Evolutionary conservation across 2,888 invertebrate genomes (phyloP).

Genomic region (Bugula neritina): DNA sequence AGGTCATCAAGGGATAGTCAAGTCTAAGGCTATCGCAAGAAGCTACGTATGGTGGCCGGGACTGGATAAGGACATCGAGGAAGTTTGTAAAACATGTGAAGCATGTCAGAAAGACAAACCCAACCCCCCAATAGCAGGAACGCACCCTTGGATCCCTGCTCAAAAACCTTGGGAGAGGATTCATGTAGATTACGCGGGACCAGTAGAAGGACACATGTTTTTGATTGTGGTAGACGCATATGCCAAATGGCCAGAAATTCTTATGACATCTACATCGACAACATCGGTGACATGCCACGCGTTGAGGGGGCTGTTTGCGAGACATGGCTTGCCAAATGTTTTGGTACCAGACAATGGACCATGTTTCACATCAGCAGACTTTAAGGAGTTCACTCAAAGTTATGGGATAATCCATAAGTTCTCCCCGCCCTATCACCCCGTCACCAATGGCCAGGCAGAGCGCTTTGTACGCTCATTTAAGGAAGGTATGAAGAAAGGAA

Average conservation of each 20-base stretch:
- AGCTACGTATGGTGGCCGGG: conserved; percentile 3
- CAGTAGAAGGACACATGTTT: neutral
- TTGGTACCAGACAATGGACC: conserved; percentile 18
- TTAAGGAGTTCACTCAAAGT: neutral
- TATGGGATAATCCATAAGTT: neutral
- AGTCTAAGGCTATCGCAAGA: neutral
- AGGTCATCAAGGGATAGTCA: neutral
- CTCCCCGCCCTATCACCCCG: neutral
- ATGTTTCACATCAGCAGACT: neutral
- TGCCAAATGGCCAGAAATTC: conserved; percentile 11
- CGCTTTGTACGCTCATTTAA: neutral
- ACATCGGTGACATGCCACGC: neutral
- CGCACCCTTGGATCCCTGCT: neutral
- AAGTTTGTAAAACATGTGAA: neutral
- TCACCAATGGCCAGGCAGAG: neutral
- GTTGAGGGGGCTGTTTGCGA: neutral
- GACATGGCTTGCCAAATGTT: neutral
- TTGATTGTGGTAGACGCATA: conserved; percentile 9
- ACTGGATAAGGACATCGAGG: neutral
- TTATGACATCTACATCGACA: neutral
- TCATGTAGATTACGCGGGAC: neutral
- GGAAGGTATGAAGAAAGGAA: neutral
- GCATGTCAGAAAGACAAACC: neutral
- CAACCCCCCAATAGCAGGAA: neutral
- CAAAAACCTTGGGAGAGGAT: neutral